Base-by-base conservation (phyloP, 2,113 vertebrate genomes). In the Platanista minor region DNA sequence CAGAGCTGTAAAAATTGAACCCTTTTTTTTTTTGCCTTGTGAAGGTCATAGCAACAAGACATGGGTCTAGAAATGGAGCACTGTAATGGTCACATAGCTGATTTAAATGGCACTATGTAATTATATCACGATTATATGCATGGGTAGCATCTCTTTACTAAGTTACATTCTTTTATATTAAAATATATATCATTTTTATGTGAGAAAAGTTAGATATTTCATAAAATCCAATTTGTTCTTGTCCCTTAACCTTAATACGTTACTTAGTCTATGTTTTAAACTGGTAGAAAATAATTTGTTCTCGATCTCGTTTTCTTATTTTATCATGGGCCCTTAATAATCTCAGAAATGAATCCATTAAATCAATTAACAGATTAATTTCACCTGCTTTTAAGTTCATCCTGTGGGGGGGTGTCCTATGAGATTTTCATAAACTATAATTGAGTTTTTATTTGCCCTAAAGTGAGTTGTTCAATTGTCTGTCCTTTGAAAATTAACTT, bases 181-280 rank as follows among this genome's bases (percentile, higher is more conserved):
- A 97, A 31, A 59, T 81, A 90, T 80, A 69, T 54, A 59, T 97
- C 36, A 77, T 82, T 95, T 92, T 91, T 71, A 64, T 95, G 18
- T 93, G 69, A 96, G 90, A 95, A 90, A 86, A 96, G 90, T 93
- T 57, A 86, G 43, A 31, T 93, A 75, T 87, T 83, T 96, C 64
- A 74, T 78, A 87, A 97, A 94, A 92, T 91, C 46, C 69, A 84
- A 86, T 95, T 98, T 95, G 64, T 77, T 94, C 52, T 54, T 97
- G 2, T 94, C 36, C 12, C 64, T 93, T 93, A 91, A 90, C 13
- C 66, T 95, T 88, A 91, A 49, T 85, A 49, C 7, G 62, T 94
- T 67, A 81, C 36, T 90, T 94, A 86, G n/a, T 67, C 31, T 84
- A 4, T 93, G 8, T 96, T 95, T 94, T 93, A 96, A 91, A 59